These are phyloP conservation scores for Pterocles gutturalis DNA, from an alignment of 2,113 vertebrate species.

Conservation along the genomic window DNA sequence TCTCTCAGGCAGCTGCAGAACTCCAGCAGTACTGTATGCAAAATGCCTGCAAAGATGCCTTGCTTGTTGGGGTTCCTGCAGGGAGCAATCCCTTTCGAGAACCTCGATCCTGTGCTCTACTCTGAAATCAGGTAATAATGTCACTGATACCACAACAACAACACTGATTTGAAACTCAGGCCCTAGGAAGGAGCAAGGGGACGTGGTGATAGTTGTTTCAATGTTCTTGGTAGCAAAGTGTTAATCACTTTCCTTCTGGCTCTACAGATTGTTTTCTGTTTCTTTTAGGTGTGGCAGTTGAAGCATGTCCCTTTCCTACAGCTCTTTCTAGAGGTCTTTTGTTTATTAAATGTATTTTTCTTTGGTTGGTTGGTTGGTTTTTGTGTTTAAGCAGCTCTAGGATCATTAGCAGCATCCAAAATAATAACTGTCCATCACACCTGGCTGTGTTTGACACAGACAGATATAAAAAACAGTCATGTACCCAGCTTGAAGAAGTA, in stretches of 20 bases:
- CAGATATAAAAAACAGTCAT: not conserved
- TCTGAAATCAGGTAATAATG: slow-evolving; percentile 79
- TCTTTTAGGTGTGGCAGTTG: not conserved
- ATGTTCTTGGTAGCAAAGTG: not conserved
- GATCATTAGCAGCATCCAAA: not conserved
- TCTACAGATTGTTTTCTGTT: not conserved
- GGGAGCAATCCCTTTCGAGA: slow-evolving; percentile 97
- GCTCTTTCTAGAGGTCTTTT: not conserved
- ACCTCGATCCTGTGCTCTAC: slow-evolving; percentile 88
- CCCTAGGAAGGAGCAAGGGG: not conserved
- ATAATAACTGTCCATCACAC: not conserved
- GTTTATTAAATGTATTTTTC: not conserved
- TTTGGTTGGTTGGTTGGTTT: not conserved
- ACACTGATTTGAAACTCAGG: not conserved
- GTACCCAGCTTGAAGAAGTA: not conserved
- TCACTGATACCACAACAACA: not conserved
- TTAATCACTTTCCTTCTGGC: not conserved
- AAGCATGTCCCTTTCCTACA: not conserved
- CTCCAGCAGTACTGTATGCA: slow-evolving; percentile 96
- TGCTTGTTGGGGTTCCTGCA: slow-evolving; percentile 90
- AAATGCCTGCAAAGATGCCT: slow-evolving; percentile 92
- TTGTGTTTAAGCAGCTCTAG: not conserved
- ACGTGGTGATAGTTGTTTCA: not conserved
- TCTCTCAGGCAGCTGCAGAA: slow-evolving; percentile 95
- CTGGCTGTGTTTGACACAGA: not conserved